Conservation (phyloP, 2,797 vertebrate species). For the Oreochromis grahami region DNA sequence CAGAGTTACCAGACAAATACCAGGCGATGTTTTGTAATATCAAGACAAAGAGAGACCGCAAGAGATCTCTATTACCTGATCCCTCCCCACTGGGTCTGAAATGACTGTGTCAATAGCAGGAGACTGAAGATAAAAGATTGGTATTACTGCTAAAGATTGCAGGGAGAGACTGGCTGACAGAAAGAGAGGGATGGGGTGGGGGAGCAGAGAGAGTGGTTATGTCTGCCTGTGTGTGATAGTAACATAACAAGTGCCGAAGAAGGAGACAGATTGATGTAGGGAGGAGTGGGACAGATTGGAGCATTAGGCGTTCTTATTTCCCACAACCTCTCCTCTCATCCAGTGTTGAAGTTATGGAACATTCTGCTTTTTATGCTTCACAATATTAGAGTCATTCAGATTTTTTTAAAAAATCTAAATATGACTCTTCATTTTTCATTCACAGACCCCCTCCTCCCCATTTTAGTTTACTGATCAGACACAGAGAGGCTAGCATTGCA, state of each 20-base stretch:
- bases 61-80: constrained; percentile 35
- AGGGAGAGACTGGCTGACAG: neutral
- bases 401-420: neutral
- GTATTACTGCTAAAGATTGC: constrained; percentile 40
- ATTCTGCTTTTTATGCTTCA: constrained; percentile 34
- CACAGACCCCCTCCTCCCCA: neutral
- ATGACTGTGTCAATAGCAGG: constrained; percentile 48
- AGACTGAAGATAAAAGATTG: constrained; percentile 46
- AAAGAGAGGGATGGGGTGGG: neutral
- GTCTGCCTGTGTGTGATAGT: constrained; percentile 21
- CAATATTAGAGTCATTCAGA: neutral
- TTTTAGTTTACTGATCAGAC: neutral
- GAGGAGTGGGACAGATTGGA: constrained; percentile 34
- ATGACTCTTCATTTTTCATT: neutral
- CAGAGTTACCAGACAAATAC: constrained; percentile 14
- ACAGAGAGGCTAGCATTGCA: neutral
- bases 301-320: constrained; percentile 48
- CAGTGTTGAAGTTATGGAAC: constrained; percentile 1
- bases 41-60: constrained; percentile 31
- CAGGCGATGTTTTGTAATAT: neutral
- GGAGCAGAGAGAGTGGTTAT: neutral
- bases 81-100: constrained; percentile 29
- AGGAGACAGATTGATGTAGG: constrained; percentile 26
- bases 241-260: constrained; percentile 29
- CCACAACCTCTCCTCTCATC: constrained; percentile 48